Base-by-base conservation (phyloP, 2,888 invertebrate species). In the Melanostoma scalare region DNA sequence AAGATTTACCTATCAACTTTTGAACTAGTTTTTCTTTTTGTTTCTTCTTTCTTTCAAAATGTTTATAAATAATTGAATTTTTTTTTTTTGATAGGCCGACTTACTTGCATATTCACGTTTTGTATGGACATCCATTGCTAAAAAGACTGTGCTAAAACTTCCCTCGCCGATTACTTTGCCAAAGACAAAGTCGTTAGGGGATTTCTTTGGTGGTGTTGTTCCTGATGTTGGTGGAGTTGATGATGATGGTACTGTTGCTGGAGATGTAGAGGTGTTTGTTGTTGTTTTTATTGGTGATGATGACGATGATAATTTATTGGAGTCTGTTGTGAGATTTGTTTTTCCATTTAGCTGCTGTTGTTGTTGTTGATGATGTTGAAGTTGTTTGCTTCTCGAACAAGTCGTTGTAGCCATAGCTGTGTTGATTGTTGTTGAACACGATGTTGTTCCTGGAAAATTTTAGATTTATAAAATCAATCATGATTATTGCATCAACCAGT, bases 151-250 rank as follows among this genome's bases (percentile, higher is more conserved):
- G 88, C 98, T 98, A 91, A 97, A 99, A 90, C 98, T 98, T 86
- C 99, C 99, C 92, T 99, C 99, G 86, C 99, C 99, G 88, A 99
- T 96, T 85, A 96, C 94, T 92, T 97, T 97, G 76, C 98, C 97
- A 92, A 99, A 99, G 88, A 96, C 95, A 91, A 96, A 99, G 92
- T 99, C 98, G 89, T 95, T 95, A 71, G 97, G 94, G 38, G 91
- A 88, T 86, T 89, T 90, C 86, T 89, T 90, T 56, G 87, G 86
- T 63, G 89, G 89, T 76, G 87, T 86, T 77, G 87, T 87, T 61
- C 86, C 86, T 52, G 87, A 80, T 71, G 86, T 30, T 78, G 85
- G 42, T 85, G 86, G 36, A 71, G 86, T 36, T 81, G 84, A 60
- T 74, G 85, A 60, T 63, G 86, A 10, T 86, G 87, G 33, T 85